phyloP scores from a whole-genome alignment of 2,888 invertebrate species.

The Cryptocephalus primarius region DNA sequence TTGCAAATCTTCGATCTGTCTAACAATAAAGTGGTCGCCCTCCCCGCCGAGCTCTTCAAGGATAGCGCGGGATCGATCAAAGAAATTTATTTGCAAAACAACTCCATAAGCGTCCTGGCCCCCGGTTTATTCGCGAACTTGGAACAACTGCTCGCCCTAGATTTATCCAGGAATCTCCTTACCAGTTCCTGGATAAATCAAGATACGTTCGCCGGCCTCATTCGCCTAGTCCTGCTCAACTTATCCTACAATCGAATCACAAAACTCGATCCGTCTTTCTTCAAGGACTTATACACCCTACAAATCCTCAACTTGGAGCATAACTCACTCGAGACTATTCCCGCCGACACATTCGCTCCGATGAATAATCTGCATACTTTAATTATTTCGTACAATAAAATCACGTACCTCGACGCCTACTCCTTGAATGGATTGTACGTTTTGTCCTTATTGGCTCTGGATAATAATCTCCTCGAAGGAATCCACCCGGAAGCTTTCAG shows the following conservation, averaged over 20 bases:
- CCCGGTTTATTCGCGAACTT: conserved; percentile 79
- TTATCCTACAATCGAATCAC: conserved; percentile 75
- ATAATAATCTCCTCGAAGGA: conserved; percentile 74
- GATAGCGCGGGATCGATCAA: conserved; percentile 70
- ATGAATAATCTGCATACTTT: conserved; percentile 88
- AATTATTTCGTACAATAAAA: conserved; percentile 74
- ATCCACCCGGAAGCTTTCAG: conserved; percentile 81
- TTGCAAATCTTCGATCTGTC: conserved; percentile 80
- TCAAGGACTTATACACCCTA: conserved; percentile 74
- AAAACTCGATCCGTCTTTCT: conserved; percentile 71
- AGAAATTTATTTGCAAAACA: conserved; percentile 84
- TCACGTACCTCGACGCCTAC: conserved; percentile 74
- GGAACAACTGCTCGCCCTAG: conserved; percentile 68
- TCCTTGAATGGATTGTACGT: conserved; percentile 83
- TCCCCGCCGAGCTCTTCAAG: conserved; percentile 76
- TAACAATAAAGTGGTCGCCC: conserved; percentile 78
- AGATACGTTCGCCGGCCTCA: conserved; percentile 76
- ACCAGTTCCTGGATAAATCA: conserved; percentile 80
- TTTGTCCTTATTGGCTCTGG: conserved; percentile 70
- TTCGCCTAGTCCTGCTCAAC: conserved; percentile 77
- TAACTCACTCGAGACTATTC: conserved; percentile 72
- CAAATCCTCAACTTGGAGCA: conserved; percentile 78
- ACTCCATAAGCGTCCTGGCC: conserved; percentile 77
- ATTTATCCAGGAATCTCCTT: conserved; percentile 76
- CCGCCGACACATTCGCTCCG: conserved; percentile 78